Base-by-base conservation (phyloP, 23 tunicate genomes). In the Ascidia mentula region DNA sequence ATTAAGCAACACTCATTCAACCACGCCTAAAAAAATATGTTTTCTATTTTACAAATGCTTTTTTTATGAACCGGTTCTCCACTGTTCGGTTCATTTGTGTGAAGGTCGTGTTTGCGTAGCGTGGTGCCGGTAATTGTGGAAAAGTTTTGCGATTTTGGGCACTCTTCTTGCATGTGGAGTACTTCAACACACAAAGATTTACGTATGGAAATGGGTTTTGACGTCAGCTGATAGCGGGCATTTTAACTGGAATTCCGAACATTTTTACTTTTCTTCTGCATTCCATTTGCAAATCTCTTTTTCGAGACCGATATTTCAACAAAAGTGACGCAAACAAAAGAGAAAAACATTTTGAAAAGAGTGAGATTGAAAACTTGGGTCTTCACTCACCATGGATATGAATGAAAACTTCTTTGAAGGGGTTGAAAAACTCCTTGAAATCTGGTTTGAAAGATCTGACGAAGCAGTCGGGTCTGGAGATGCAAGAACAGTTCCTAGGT, bases 381-480 rank as follows among this genome's bases (percentile, higher is more conserved):
- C n/a, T 53, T 9, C 65, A 53, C 65, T 5, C 13, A 3, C 13
- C 65, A 53, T 53, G 65, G 65, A 53, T 26, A 20, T 53, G 65
- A 53, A 53, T 75, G 82, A 45, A 36, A 45, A 74, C 42, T 95
- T 89, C 77, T 95, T 95, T 77, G 98, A 95, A 89, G 98, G 98
- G 1, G 98, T 89, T 6, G 98, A 95, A 78, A 95, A 95, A 59
- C 74, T 95, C 37, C 61, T 95, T 61, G 95, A 89, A 73, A 89
- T 95, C 38, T 95, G 98, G 98, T 85, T 95, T 73, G 53, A 75
- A 13, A 72, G 75, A 74, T 73, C 82, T 13, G 38, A 73, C 9
- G 74, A 83, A 9, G 31, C 39, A 8, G 31, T 37, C n/a, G 82
- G 83, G 0, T 45, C 74, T 31, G 90, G 94, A 38, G 98, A 94